phyloP scores from a whole-genome alignment of 2,797 vertebrate species.

The Phrynocephalus guinanensis region DNA sequence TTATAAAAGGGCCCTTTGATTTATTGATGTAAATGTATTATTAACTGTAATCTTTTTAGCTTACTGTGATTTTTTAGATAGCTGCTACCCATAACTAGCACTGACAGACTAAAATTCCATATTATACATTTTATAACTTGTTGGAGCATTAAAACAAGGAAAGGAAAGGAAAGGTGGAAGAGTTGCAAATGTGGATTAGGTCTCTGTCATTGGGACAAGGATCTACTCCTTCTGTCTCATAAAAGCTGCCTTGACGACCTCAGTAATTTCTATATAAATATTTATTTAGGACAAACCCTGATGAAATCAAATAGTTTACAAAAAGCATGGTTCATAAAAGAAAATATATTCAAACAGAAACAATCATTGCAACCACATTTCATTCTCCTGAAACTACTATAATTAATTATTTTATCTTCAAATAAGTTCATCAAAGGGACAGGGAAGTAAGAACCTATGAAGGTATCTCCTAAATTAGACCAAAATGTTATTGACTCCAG shows the following conservation, averaged over 20 bases:
- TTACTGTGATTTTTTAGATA: slow-evolving; percentile 35
- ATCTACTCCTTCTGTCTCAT: neutral
- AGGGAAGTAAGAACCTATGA: neutral
- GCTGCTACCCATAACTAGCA: slow-evolving; percentile 33
- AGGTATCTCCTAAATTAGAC: neutral
- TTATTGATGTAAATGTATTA: neutral
- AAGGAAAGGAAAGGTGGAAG: too few species aligned
- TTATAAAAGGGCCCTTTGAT: slow-evolving; percentile 1
- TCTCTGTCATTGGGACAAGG: neutral
- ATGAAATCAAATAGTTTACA: neutral
- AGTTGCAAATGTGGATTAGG: neutral
- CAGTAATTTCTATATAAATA: neutral
- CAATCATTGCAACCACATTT: neutral
- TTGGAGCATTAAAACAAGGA: neutral
- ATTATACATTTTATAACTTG: slow-evolving; percentile 58
- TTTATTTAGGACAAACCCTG: neutral
- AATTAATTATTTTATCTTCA: neutral
- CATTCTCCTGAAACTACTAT: neutral
- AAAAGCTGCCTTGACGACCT: neutral
- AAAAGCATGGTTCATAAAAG: too few species aligned
- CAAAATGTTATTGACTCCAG: neutral
- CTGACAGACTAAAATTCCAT: slow-evolving; percentile 12
- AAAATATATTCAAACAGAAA: neutral
- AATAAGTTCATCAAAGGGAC: neutral
- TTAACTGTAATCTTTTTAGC: slow-evolving; percentile 3